A percentile compares a stretch with the other conserved stretches of the same genome.
These are phyloP conservation scores for Shinisaurus crocodilurus DNA, from an alignment of 2,113 vertebrate genomes.

Conservation along the genomic window DNA sequence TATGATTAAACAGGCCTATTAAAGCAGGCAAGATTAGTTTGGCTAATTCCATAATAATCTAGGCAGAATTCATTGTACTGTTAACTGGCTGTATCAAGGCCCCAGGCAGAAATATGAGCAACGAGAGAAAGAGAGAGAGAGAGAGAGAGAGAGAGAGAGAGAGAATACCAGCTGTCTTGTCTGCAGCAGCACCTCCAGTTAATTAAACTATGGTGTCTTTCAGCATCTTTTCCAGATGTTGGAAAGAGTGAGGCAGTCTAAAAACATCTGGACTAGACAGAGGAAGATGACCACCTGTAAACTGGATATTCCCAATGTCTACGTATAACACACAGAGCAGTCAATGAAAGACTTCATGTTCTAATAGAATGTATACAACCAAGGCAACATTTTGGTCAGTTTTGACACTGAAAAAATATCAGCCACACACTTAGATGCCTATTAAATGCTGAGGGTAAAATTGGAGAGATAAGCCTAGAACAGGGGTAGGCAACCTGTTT, in stretches of 20 bases:
- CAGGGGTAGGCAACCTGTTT: no score
- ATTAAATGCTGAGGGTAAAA: not conserved
- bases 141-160: not conserved
- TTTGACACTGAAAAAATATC: not conserved
- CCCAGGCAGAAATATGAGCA: fast-evolving
- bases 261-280: fast-evolving
- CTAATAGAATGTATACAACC: not conserved
- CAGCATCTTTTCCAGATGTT: constrained; percentile 18
- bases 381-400: not conserved
- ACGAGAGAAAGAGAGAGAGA: not conserved
- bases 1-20: not conserved
- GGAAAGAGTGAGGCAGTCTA: not conserved
- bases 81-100: not conserved
- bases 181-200: not conserved
- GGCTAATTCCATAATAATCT: constrained; percentile 1
- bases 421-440: not conserved
- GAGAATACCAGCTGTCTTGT: fast-evolving
- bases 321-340: not conserved
- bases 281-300: not conserved
- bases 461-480: not conserved
- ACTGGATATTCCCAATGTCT: not conserved
- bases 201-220: not conserved
- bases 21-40: not conserved
- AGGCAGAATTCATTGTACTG: not conserved
- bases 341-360: not conserved